These are phyloP conservation scores for Caenorhabditis sp. DNA, from an alignment of 2,888 invertebrate species.

Conservation along the genomic window DNA sequence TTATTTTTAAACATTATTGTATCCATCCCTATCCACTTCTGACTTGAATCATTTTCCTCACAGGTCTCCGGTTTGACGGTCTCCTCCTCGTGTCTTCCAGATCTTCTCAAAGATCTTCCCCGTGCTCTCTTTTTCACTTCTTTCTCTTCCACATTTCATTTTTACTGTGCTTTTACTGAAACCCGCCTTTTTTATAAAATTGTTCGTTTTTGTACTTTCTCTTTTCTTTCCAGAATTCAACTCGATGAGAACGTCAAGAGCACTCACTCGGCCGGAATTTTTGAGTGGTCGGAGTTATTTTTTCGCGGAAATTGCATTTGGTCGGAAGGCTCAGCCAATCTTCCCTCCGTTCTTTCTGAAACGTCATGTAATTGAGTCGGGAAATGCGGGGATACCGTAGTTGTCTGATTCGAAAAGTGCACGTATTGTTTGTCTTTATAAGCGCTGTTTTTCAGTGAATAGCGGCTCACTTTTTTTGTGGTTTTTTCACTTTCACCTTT, in stretches of 20 bases:
- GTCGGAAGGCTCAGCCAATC: constrained; percentile 16
- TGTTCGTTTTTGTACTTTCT: not conserved
- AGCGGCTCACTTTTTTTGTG: too few relatives aligned
- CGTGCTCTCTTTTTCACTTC: too few relatives aligned
- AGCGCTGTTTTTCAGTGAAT: too few relatives aligned
- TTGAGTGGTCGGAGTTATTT: constrained; percentile 21
- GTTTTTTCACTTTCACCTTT: too few relatives aligned
- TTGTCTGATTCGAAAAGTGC: not conserved
- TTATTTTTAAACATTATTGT: too few relatives aligned
- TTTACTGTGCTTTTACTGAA: too few relatives aligned
- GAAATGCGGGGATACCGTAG: constrained; percentile 6
- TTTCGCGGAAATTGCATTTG: not conserved
- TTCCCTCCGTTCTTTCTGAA: not conserved
- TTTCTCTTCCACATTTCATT: too few relatives aligned
- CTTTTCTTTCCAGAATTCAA: not conserved
- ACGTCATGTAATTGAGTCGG: constrained; percentile 25
- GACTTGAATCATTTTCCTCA: too few relatives aligned
- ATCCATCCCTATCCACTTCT: too few relatives aligned
- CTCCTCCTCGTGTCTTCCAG: too few relatives aligned
- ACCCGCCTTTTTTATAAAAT: not conserved
- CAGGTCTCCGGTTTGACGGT: too few relatives aligned
- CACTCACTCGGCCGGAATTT: not conserved
- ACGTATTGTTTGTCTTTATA: not conserved
- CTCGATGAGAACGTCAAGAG: not conserved
- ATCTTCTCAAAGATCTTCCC: too few relatives aligned